Conservation (phyloP, 2,113 vertebrate genomes). For the Axis porcinus region DNA sequence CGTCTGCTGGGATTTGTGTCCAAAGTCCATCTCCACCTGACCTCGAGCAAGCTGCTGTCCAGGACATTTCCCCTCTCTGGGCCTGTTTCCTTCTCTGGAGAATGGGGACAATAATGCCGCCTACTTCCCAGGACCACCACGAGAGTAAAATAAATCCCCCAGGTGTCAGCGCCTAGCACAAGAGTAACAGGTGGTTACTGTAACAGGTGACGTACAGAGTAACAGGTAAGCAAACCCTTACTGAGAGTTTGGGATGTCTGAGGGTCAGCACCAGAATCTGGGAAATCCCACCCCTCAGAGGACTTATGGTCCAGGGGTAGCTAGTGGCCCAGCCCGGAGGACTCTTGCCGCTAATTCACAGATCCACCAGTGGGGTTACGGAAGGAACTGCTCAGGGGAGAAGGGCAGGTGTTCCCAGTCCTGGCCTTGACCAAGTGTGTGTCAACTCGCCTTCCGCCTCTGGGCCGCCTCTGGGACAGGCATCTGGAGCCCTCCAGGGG, state of each 20-base stretch:
- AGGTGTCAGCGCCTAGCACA: accelerated
- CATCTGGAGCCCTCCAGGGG: background rate
- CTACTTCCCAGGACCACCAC: background rate
- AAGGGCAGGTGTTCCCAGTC: background rate
- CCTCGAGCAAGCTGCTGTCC: background rate
- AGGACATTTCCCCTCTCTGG: background rate
- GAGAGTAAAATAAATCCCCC: background rate
- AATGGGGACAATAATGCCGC: background rate
- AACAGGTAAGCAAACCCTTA: no score
- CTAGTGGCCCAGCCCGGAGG: background rate
- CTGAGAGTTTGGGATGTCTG: no score
- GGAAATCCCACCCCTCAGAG: background rate
- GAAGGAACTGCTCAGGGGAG: no score
- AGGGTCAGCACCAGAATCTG: background rate
- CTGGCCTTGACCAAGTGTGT: background rate
- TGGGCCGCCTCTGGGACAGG: background rate
- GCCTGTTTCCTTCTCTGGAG: background rate
- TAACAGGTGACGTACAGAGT: background rate
- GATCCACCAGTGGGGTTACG: background rate
- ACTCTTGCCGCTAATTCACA: background rate
- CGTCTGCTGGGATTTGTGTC: accelerated
- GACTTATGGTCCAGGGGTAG: background rate
- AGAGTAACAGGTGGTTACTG: background rate
- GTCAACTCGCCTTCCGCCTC: background rate
- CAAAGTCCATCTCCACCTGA: background rate